Conservation (phyloP, 2,888 invertebrate species). For the Agriopis leucophaearia region DNA sequence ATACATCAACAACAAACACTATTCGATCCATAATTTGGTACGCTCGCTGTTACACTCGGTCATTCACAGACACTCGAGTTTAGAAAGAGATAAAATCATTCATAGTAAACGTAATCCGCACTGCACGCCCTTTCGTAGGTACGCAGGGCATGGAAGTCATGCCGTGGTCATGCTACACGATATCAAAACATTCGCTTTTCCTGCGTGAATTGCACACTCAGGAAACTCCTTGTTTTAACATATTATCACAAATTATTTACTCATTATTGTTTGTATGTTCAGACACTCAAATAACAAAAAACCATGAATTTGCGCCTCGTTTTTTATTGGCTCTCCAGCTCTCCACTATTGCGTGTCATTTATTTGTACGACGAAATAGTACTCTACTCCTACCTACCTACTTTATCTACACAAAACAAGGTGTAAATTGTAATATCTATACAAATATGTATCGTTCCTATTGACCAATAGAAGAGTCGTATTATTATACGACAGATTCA, state of each 20-base stretch:
- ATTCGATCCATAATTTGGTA: constrained; percentile 84
- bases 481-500: constrained; percentile 39
- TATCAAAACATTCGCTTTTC: constrained; percentile 80
- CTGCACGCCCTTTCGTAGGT: constrained; percentile 83
- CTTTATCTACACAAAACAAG: constrained; percentile 7
- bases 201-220: constrained; percentile 60
- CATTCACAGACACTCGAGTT: constrained; percentile 85
- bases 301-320: constrained; percentile 81
- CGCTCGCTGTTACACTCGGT: constrained; percentile 84
- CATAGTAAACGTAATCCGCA: constrained; percentile 85
- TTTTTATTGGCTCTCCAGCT: constrained; percentile 81
- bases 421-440: neutral
- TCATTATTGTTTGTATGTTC: constrained; percentile 67
- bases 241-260: constrained; percentile 64
- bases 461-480: constrained; percentile 49
- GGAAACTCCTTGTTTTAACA: constrained; percentile 53
- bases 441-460: neutral
- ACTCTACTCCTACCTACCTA: constrained; percentile 46
- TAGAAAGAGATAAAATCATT: constrained; percentile 87
- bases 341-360: constrained; percentile 85
- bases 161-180: constrained; percentile 80
- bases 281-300: constrained; percentile 76
- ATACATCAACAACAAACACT: constrained; percentile 84
- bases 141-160: constrained; percentile 86
- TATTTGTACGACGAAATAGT: constrained; percentile 80